Evolutionary conservation across 2,888 invertebrate genomes (phyloP).

Genomic region (Halictus ligatus): DNA sequence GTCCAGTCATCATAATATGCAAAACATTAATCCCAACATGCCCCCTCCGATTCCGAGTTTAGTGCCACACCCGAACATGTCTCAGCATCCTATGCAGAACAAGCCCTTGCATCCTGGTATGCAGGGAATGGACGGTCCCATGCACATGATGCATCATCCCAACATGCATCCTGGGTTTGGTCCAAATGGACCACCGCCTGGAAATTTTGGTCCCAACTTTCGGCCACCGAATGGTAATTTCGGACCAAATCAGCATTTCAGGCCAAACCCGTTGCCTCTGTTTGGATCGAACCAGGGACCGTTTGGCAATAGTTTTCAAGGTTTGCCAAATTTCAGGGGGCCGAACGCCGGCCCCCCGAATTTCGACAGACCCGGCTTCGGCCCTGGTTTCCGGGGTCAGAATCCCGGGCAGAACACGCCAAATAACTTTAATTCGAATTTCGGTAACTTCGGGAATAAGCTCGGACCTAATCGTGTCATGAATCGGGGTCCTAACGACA

Average conservation of each 20-base stretch:
- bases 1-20: constrained; percentile 79
- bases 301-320: constrained; percentile 76
- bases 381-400: constrained; percentile 77
- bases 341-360: constrained; percentile 76
- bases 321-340: constrained; percentile 79
- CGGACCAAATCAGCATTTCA: constrained; percentile 78
- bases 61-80: constrained; percentile 74
- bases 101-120: constrained; percentile 68
- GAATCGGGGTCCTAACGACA: constrained; percentile 74
- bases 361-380: constrained; percentile 79
- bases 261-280: constrained; percentile 77
- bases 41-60: constrained; percentile 74
- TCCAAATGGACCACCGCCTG: constrained; percentile 78
- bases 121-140: constrained; percentile 76
- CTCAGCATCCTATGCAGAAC: constrained; percentile 73
- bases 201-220: constrained; percentile 75
- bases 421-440: constrained; percentile 71
- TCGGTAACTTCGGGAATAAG: constrained; percentile 74
- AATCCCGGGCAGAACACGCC: constrained; percentile 72
- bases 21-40: constrained; percentile 80
- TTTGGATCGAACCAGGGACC: constrained; percentile 76
- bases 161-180: constrained; percentile 79
- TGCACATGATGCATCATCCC: constrained; percentile 79
- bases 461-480: constrained; percentile 76
- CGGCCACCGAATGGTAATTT: constrained; percentile 80